Evolutionary conservation across 2,888 invertebrate genomes (phyloP).

Genomic region (Bugula neritina): DNA sequence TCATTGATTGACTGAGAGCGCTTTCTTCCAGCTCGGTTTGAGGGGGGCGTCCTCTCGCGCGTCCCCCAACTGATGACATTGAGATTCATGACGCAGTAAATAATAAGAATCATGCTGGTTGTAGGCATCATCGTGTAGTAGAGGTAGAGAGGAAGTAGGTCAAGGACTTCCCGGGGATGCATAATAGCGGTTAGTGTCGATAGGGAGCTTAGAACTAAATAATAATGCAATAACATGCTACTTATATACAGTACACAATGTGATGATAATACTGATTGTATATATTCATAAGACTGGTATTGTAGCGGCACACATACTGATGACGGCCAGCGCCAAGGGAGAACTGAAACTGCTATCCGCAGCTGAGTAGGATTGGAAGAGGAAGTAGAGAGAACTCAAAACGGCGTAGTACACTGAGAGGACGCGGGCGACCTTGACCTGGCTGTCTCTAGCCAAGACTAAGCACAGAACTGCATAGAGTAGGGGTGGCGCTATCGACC

Average conservation of each 20-base stretch:
- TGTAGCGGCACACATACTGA: too few relatives aligned
- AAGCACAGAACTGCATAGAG: not conserved
- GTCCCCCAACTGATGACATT: not conserved
- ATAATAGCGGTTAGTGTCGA: not conserved
- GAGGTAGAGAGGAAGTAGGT: not conserved
- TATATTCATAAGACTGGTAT: too few relatives aligned
- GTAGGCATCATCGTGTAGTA: not conserved
- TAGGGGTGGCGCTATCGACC: not conserved
- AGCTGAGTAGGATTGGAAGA: not conserved
- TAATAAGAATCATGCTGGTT: not conserved
- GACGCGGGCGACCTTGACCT: not conserved
- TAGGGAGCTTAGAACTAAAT: not conserved
- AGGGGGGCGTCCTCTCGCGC: not conserved
- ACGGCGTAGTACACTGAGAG: not conserved
- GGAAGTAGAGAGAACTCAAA: not conserved
- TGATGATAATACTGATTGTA: too few relatives aligned
- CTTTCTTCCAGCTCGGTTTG: not conserved
- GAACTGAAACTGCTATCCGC: too few relatives aligned
- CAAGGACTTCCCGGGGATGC: not conserved
- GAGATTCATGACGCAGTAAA: not conserved
- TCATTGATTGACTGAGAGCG: not conserved
- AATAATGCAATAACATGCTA: too few relatives aligned
- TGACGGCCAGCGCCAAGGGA: too few relatives aligned
- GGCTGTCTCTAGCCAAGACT: not conserved
- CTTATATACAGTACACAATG: too few relatives aligned